phyloP scores from a whole-genome alignment of 1,140 invertebrate genomes.

The Eumeta japonica region DNA sequence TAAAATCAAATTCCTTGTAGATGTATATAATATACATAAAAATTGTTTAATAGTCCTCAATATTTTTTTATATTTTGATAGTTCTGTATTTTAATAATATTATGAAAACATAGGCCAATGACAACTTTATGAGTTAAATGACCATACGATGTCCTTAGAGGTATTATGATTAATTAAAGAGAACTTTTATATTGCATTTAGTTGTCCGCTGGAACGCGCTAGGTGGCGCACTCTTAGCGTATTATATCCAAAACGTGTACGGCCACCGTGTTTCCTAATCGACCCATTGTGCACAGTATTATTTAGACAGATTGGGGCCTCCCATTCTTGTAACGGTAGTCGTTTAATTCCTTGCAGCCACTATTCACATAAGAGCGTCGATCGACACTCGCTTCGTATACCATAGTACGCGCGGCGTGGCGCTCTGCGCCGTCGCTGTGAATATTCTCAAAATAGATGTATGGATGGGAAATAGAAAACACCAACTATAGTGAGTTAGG shows the following conservation, averaged over 20 bases:
- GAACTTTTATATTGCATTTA: too few species aligned
- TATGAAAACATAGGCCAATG: slow-evolving; percentile 53
- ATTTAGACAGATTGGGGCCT: slow-evolving; percentile 52
- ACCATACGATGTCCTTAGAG: too few species aligned
- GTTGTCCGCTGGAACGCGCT: too few species aligned
- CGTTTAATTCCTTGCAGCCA: too few species aligned
- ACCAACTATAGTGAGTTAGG: slow-evolving; percentile 52
- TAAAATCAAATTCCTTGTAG: slow-evolving; percentile 48
- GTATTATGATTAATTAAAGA: too few species aligned
- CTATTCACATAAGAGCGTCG: too few species aligned
- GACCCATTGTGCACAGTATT: slow-evolving; percentile 58
- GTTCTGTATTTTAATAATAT: slow-evolving; percentile 56
- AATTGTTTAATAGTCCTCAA: slow-evolving; percentile 55
- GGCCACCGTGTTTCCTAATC: too few species aligned
- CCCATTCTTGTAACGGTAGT: too few species aligned
- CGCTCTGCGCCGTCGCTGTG: not conserved
- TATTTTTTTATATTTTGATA: slow-evolving; percentile 62
- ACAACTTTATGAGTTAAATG: slow-evolving; percentile 52
- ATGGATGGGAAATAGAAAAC: slow-evolving; percentile 50
- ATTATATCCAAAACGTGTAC: too few species aligned
- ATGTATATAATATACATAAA: slow-evolving; percentile 41
- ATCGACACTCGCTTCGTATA: too few species aligned
- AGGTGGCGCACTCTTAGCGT: too few species aligned
- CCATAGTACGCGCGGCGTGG: not conserved
- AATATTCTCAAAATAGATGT: slow-evolving; percentile 6